Conservation (phyloP, 1,140 invertebrate species). For the Colletes gigas region DNA sequence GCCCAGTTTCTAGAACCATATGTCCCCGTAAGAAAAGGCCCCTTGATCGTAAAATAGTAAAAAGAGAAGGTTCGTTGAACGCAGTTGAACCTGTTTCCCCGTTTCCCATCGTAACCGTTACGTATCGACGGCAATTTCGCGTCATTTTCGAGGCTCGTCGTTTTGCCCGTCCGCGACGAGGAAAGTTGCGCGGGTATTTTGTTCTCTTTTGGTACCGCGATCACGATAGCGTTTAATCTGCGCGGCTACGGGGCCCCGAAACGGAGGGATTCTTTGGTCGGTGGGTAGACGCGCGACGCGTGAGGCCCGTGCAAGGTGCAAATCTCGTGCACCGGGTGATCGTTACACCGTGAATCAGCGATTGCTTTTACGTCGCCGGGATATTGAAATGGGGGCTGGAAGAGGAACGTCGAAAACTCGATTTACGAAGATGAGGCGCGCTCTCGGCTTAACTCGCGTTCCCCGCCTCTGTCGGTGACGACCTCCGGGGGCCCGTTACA, state of each 20-base stretch:
- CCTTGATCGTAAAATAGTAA: no score
- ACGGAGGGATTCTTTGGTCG: constrained; percentile 48
- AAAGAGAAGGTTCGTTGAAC: no score
- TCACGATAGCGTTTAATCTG: constrained; percentile 48
- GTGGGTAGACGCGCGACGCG: constrained; percentile 63
- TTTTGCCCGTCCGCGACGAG: no score
- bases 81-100: no score
- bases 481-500: constrained; percentile 26
- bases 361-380: constrained; percentile 63
- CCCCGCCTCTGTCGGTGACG: constrained; percentile 53
- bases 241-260: constrained; percentile 31
- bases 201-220: no score
- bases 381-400: constrained; percentile 63
- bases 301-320: constrained; percentile 64
- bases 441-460: constrained; percentile 58
- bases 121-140: no score
- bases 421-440: constrained; percentile 67
- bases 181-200: no score
- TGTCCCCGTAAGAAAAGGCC: no score
- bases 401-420: constrained; percentile 62
- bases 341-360: constrained; percentile 67
- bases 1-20: no score
- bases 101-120: no score
- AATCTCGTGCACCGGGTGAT: constrained; percentile 64
- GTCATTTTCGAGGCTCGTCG: no score